phyloP scores from a whole-genome alignment of 2,797 vertebrate genomes.

The Malurus leucopterus region DNA sequence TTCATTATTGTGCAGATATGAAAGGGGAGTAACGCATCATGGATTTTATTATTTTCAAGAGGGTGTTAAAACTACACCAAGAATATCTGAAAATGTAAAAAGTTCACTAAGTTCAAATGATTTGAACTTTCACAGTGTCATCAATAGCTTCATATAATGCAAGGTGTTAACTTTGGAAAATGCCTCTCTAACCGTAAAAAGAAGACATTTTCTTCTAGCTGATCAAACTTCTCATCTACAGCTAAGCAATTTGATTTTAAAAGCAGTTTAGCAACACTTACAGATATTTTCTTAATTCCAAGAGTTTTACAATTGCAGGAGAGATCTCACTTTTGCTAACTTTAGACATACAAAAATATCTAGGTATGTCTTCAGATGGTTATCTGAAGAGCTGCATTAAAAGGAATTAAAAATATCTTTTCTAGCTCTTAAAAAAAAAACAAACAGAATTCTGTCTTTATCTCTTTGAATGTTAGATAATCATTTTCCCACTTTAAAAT shows the following conservation, averaged over 20 bases:
- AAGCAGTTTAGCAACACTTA: not conserved
- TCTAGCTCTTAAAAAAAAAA: not conserved
- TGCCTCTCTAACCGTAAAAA: not conserved
- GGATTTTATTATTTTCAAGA: not conserved
- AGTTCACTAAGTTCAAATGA: not conserved
- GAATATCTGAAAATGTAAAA: not conserved
- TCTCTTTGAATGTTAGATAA: not conserved
- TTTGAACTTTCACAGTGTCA: not conserved
- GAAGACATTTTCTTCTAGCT: not conserved
- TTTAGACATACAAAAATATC: not conserved
- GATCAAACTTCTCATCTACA: not conserved
- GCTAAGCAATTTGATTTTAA: not conserved
- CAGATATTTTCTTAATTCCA: not conserved
- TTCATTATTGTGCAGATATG: not conserved
- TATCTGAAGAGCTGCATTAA: not conserved
- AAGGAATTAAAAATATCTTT: not conserved
- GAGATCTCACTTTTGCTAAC: not conserved
- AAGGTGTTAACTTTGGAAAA: not conserved
- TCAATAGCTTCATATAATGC: not conserved
- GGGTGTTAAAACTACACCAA: not conserved
- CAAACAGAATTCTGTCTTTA: not conserved
- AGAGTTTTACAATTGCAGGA: not conserved
- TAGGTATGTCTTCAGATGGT: not conserved
- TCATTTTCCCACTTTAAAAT: not conserved
- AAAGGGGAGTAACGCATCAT: not conserved